Evolutionary conservation across 2,888 invertebrate genomes (phyloP), one percentile per base, ranked within the genome.

Genomic region (Epicampocera succincta): DNA sequence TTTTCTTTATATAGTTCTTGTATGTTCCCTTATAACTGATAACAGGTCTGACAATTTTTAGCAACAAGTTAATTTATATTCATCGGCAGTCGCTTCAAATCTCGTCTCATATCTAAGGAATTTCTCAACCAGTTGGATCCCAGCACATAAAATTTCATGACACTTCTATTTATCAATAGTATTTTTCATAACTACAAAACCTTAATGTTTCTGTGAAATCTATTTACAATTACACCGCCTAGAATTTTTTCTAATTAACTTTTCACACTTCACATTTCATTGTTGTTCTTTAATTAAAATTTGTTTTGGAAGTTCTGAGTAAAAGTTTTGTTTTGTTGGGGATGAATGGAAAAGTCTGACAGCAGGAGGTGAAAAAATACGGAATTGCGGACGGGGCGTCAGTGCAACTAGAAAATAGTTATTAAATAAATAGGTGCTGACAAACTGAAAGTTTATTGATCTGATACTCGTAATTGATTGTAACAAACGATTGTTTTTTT

Each of bases 401-500:
- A 29, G 29, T n/a, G n/a, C n/a, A n/a, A 29, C 29, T 29, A 3
- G 3, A 1, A 33, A 33, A 33, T 33, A 8, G 1, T 33, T 33
- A 4, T 33, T 33, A 8, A 9, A 8, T 33, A 29, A 29, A 29
- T 29, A 6, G 3, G 44, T 17, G 61, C 15, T 60, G 17, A 60
- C 17, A 33, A 61, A 44, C 5, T 2, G 13, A 33, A 65, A 19
- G 65, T 65, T 65, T 65, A 65, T 63, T 33, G 63, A 33, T 63
- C 13, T 48, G 50, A 50, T 38, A 33, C n/a, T n/a, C n/a, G n/a
- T n/a, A n/a, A 33, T 33, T 33, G 3, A 33, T 33, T 33, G 33
- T 8, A 33, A 8, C 33, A 9, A 5, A 1, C 5, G 8, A 33
- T 33, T n/a, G n/a, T n/a, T n/a, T n/a, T n/a, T n/a, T n/a, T n/a